Evolutionary conservation across 2,113 vertebrate species (phyloP).

Genomic region (Paradoxurus hermaphroditus): DNA sequence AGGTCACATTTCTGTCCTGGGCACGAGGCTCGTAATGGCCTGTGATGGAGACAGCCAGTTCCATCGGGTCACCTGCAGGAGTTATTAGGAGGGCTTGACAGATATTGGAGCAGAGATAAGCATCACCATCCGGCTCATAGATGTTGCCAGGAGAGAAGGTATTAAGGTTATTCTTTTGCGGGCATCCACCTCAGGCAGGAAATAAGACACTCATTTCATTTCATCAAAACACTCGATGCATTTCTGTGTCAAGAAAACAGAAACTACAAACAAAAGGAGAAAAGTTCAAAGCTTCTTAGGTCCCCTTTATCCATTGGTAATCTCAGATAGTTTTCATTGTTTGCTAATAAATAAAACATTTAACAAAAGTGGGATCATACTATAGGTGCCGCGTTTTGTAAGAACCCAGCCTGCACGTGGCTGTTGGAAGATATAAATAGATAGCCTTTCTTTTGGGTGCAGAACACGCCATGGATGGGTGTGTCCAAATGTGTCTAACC

Average conservation of each 20-base stretch:
- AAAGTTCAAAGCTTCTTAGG: background rate
- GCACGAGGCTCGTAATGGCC: background rate
- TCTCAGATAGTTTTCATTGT: background rate
- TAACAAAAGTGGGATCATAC: background rate
- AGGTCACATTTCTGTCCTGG: background rate
- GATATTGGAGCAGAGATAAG: background rate
- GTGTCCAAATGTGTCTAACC: background rate
- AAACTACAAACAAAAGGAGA: background rate
- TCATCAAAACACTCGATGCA: background rate
- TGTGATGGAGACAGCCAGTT: background rate
- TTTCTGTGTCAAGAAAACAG: background rate
- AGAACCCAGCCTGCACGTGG: background rate
- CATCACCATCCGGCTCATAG: background rate
- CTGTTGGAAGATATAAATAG: background rate
- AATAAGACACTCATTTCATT: background rate
- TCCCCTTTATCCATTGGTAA: background rate
- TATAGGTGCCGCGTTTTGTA: background rate
- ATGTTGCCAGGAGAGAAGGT: background rate
- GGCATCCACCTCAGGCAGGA: background rate
- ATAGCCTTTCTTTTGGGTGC: background rate
- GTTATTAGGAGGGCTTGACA: slow-evolving; percentile 32
- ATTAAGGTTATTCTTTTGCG: background rate
- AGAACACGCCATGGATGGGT: background rate
- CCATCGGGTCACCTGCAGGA: background rate
- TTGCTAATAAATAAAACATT: background rate